Evolutionary conservation across 2,888 invertebrate species (phyloP), one percentile per base, ranked within the genome.

Genomic region (Gerosis bhagava): DNA sequence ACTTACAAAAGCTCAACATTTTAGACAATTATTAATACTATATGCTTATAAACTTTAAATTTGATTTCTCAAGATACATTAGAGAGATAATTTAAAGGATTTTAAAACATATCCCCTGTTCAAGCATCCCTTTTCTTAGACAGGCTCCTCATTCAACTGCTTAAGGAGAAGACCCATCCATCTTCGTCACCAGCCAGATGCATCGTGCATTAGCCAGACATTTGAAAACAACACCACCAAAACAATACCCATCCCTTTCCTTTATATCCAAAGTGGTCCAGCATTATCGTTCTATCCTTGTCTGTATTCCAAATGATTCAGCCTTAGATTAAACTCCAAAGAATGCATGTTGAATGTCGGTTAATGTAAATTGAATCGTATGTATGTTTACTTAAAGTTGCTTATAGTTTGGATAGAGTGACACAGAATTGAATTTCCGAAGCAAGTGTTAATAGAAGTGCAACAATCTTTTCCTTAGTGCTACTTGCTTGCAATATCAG

Each of bases 101-200:
- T 29, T 35, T 43, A 35, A 44, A 21, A 17, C 44, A 29, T 36
- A 28, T 29, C 22, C 10, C 13, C 12, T n/a, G n/a, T n/a, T n/a
- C 22, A 31, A 11, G 24, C 12, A 39, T 31, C 37, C 31, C 39
- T 45, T 41, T 39, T 46, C 46, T 46, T 46, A 46, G 12, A 4
- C 35, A 6, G 17, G 69, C 73, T 71, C 44, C 73, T 77, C 77
- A 76, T 77, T 77, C 77, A 74, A 61, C 69, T 69, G 67, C 74
- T 78, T 67, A 45, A 78, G 73, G 75, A 76, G 70, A 60, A 67
- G 60, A 60, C 54, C 61, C 81, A 87, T 86, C 83, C 73, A 80
- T 87, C 87, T 84, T 87, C 84, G 77, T 87, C 87, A 81, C 54
- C 52, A 59, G 45, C 68, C 73, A 80, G 73, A 76, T 80, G 72